phyloP scores from a whole-genome alignment of 1,140 invertebrate species.

The Drosophila ohnishii region DNA sequence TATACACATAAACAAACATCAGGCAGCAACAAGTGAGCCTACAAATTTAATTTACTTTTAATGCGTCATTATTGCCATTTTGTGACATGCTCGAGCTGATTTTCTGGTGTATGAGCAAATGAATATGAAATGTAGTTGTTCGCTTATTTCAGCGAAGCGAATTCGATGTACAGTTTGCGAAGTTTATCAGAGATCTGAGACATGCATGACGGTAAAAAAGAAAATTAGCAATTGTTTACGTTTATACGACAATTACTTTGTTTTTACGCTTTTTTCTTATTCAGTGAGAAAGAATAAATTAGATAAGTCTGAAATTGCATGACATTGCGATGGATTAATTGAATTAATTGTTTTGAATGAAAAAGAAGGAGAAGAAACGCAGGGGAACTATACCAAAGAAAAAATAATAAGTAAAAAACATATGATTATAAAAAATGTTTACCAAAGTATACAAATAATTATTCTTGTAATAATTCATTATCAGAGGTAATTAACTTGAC shows the following conservation, averaged over 20 bases:
- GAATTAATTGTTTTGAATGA: not conserved
- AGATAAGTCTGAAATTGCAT: no score
- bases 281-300: not conserved
- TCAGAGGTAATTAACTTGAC: no score
- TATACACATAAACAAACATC: constrained; percentile 33
- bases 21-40: constrained; percentile 59
- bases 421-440: not conserved
- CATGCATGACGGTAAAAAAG: constrained; percentile 9
- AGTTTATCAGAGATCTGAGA: constrained; percentile 20
- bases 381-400: no score
- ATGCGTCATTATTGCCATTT: constrained; percentile 71
- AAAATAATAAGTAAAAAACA: not conserved
- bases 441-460: not conserved
- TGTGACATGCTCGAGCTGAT: constrained; percentile 31
- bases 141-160: constrained; percentile 7
- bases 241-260: not conserved
- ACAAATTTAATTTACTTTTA: constrained; percentile 65
- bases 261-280: not conserved
- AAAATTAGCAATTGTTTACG: not conserved
- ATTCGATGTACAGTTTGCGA: constrained; percentile 6
- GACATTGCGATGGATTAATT: not conserved
- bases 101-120: constrained; percentile 1
- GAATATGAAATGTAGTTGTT: not conserved
- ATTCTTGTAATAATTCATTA: not conserved
- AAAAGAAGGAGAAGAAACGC: not conserved